Percentiles rank a stretch among this genome's conserved stretches.
phyloP scores from a whole-genome alignment of 2,888 invertebrate species.

The Aelia acuminata region DNA sequence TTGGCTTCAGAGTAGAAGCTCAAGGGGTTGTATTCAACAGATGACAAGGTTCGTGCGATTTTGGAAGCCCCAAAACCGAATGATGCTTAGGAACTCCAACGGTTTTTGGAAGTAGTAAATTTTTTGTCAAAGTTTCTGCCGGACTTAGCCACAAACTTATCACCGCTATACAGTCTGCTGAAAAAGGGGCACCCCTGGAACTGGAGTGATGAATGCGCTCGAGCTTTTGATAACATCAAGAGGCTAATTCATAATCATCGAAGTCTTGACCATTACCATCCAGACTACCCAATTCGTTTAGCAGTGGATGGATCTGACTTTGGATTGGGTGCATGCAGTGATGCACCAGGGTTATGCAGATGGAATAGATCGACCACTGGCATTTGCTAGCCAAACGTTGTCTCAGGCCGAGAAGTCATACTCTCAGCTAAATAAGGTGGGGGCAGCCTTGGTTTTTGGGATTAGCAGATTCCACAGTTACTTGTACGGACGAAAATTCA shows the following conservation, averaged over 20 bases:
- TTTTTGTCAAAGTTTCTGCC: constrained; percentile 27
- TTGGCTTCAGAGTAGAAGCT: neutral
- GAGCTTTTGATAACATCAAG: constrained; percentile 38
- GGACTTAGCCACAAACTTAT: neutral
- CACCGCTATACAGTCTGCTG: constrained; percentile 42
- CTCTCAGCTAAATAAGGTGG: constrained; percentile 27
- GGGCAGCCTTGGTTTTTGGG: constrained; percentile 18
- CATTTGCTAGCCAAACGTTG: neutral
- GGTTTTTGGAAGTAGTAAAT: neutral
- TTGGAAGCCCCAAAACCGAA: constrained; percentile 29
- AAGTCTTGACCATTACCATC: constrained; percentile 53
- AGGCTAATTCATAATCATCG: neutral
- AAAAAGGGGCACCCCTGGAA: neutral
- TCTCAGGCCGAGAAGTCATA: neutral
- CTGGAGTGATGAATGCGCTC: neutral
- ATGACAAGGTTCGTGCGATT: constrained; percentile 5
- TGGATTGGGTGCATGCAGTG: neutral
- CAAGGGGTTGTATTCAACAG: neutral
- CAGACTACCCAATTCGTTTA: constrained; percentile 18
- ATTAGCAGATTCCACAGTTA: neutral
- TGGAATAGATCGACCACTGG: constrained; percentile 10
- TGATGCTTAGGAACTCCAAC: neutral
- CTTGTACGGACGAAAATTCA: neutral
- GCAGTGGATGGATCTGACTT: constrained; percentile 23
- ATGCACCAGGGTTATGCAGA: neutral